Base-by-base conservation (phyloP, 2,888 invertebrate species). In the Caenorhabditis wallacei region DNA sequence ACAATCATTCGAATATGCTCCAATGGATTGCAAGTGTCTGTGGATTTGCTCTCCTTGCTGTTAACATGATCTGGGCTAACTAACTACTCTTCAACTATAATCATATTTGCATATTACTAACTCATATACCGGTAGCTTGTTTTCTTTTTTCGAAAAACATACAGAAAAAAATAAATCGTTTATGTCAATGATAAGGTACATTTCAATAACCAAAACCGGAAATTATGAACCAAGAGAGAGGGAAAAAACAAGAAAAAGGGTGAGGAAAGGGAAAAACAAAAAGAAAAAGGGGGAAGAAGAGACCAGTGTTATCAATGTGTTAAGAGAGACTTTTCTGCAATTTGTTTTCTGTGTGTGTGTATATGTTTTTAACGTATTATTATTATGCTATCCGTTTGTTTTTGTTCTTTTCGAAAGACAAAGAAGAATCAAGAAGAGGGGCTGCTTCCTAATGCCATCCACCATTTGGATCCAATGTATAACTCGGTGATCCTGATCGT, bases 1-100 rank as follows among this genome's bases (percentile, higher is more conserved):
- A 89, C 71, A 76, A 85, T 30, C 88, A 88, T 54, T 82, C 84
- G 10, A 88, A 88, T 43, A 69, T 89, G 11, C 84, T 88, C 20
- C 88, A 89, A 68, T 89, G 89, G 88, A 22, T 84, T 16, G 80
- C 87, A 3, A 82, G 86, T 22, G 69, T 88, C 18, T 20, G 69
- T 22, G 90, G 90, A 13, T 90, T 88, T 56, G 70, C 82, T 18
- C 59, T 88, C 7, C 82, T 88, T 20, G 86, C 85, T 24, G 80
- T 84, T 20, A 83, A 84, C 51, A 87, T 89, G 85, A 72, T 82
- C 53, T 84, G 82, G 82, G 69, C 68, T 2, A 18, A 48, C n/a
- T n/a, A 54, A 11, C 20, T 56, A 18, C 63, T 1, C 1, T 11
- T 24, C 13, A 5, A 7, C n/a, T 56, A 30, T n/a, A 54, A 54